Base-by-base conservation (phyloP, 2,113 vertebrate species). In the Aspidoscelis tigris region DNA sequence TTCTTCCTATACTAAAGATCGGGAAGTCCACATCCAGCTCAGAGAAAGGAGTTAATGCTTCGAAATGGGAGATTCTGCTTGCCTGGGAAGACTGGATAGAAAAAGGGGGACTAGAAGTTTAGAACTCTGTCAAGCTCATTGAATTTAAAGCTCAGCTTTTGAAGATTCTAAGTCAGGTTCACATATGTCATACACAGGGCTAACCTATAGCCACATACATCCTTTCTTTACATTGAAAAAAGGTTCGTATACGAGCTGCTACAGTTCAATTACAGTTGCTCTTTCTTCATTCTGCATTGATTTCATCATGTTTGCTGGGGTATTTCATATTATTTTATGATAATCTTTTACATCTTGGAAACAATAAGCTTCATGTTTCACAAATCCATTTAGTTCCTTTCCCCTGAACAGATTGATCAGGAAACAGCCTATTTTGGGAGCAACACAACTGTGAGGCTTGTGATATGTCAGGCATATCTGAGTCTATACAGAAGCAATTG, bases 401-500 rank as follows among this genome's bases (percentile, higher is more conserved):
- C 55, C 24, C 18, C 33, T 43, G 41, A 24, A 70, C 3, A n/a
- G 83, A 78, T 65, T 47, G 11, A 69, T 11, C 55, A 14, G 5
- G 10, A 43, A 18, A 70, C 24, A 21, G 47, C n/a, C 7, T 61
- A 21, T 80, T 84, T 84, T 75, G 39, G 61, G 10, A 82, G 16
- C 77, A 33, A 9, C n/a, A 20, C 9, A 80, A 22, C 61, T 61
- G 21, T 73, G 64, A 79, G 20, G 85, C 50, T 71, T 5, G 73
- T 39, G 0, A 20, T 89, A 68, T 84, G 47, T 4, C 5, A 43
- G 21, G 74, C 66, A 11, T 75, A 83, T 83, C 43, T 76, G 80
- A 74, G 65, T 82, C 78, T 69, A 74, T 16, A 65, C 80, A 89
- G 84, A 81, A 74, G 33, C 20, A 1, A 65, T 33, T 86, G 26